Base-by-base conservation (phyloP, 2,888 invertebrate genomes). In the Thecophora atra region DNA sequence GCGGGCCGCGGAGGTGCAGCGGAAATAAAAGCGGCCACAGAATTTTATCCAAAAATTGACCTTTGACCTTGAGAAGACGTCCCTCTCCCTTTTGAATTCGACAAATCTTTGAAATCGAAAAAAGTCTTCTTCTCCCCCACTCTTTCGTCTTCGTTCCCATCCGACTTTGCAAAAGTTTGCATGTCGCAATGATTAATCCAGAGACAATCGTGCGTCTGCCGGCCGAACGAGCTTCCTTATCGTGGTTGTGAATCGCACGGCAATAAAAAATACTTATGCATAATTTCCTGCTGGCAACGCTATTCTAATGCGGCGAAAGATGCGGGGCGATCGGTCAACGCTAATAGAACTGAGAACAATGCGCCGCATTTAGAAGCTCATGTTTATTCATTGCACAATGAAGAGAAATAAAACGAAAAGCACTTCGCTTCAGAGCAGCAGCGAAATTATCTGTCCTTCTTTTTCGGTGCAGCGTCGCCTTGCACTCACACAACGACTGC, bases 121-220 rank as follows among this genome's bases (percentile, higher is more conserved):
- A n/a, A n/a, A n/a, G n/a, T n/a, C n/a, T n/a, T n/a, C n/a, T n/a
- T n/a, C n/a, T n/a, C n/a, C n/a, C n/a, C n/a, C 56, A 58, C 24
- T 56, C 56, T 44, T 68, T 68, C 28, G 52, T 58, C 68, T 44
- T 67, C 15, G 67, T 37, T 56, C 54, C 56, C 30, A 28, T 21
- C 37, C n/a, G n/a, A n/a, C n/a, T n/a, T n/a, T n/a, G n/a, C 47
- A 72, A 67, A 68, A 68, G 72, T 72, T 72, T 72, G 72, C 72
- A 72, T 72, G 72, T 67, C 72, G 47, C 72, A 72, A 64, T 62
- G 66, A 65, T 71, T 15, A 56, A 58, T 66, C 66, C 51, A 71
- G 58, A 66, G 60, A 66, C 58, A 58, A 60, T 51, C 71, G 26
- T 58, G 47, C 63, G 37, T 51, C 62, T 37, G 30, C 64, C n/a